phyloP scores from a whole-genome alignment of 1,140 invertebrate genomes.

The Lasioglossum albipes region DNA sequence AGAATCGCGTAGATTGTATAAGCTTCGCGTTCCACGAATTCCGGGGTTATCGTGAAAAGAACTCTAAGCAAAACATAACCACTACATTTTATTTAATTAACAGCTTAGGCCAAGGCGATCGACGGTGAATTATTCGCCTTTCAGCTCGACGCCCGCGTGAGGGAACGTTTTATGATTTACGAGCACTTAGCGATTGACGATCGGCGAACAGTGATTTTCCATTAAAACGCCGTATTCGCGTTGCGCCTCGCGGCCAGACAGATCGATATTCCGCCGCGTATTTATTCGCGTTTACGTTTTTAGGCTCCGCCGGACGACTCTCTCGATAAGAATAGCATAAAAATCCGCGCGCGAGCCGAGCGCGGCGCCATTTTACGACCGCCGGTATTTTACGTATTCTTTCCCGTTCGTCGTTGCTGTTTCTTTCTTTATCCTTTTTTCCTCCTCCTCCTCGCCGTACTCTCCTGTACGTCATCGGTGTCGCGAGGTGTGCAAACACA shows the following conservation, averaged over 20 bases:
- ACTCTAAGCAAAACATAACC: no score
- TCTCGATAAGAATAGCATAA: background rate
- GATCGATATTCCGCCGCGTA: slow-evolving; percentile 15
- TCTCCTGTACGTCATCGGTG: no score
- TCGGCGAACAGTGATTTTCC: slow-evolving; percentile 30
- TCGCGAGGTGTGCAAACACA: no score
- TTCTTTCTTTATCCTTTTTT: no score
- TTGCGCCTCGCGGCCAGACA: background rate
- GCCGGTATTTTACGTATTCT: background rate
- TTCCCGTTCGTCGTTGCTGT: no score
- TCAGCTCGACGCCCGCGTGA: background rate
- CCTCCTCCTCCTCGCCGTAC: no score
- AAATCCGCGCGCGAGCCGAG: slow-evolving; percentile 2
- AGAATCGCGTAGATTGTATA: background rate
- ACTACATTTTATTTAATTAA: background rate
- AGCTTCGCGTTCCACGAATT: no score
- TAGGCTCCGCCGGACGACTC: background rate
- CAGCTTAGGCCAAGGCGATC: background rate
- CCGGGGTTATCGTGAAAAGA: no score
- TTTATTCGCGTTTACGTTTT: slow-evolving; percentile 16
- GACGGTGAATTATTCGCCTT: background rate
- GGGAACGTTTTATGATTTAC: background rate
- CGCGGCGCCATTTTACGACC: slow-evolving; percentile 29
- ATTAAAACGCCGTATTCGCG: slow-evolving; percentile 25
- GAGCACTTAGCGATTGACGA: background rate